Base-by-base conservation (phyloP, 2,797 vertebrate genomes). In the Distichodus sexfasciatus region DNA sequence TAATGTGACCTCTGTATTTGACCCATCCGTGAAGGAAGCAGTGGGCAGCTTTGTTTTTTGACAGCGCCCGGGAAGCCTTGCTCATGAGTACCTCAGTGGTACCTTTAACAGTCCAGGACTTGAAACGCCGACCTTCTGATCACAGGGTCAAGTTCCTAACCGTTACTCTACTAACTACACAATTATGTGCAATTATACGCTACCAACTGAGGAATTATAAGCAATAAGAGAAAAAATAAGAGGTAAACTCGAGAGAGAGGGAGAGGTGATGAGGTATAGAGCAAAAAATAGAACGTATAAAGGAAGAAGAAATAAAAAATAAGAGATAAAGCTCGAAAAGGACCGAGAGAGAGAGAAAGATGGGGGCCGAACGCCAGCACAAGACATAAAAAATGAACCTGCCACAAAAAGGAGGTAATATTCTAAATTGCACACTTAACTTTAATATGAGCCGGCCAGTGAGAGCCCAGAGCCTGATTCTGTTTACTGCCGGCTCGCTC, bases 381-480 rank as follows among this genome's bases (percentile, higher is more conserved):
- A 31, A 8, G 15, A 38, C 14, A 41, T 54, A 66, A 60, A 70
- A 60, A 19, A 70, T 47, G 36, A 19, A 53, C 29, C 15, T 43
- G 23, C 26, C 51, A 59, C 58, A 47, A 62, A 75, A 59, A 51
- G 21, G 15, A 57, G 43, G 14, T 10, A 26, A 50, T 71, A 65
- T 74, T 68, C 71, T 35, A 55, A 72, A 76, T 61, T 55, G 66
- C 47, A 15, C 59, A 76, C 65, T 61, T 60, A 60, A 60, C 40
- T 50, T 69, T 65, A 43, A 59, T 68, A 26, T 64, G 29, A 68
- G 50, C 64, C 23, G 17, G 28, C 38, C 17, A 44, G 55, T 61
- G 33, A 40, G 40, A 55, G 58, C 41, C 65, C 48, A 48, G 7
- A 47, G 61, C 48, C 24, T 41, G 9, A 64, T 41, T 38, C 51